A percentile compares a stretch with the other conserved stretches of the same genome.
These are phyloP conservation scores for Drosophila serrata DNA, from an alignment of 1,140 invertebrate genomes.

Conservation along the genomic window DNA sequence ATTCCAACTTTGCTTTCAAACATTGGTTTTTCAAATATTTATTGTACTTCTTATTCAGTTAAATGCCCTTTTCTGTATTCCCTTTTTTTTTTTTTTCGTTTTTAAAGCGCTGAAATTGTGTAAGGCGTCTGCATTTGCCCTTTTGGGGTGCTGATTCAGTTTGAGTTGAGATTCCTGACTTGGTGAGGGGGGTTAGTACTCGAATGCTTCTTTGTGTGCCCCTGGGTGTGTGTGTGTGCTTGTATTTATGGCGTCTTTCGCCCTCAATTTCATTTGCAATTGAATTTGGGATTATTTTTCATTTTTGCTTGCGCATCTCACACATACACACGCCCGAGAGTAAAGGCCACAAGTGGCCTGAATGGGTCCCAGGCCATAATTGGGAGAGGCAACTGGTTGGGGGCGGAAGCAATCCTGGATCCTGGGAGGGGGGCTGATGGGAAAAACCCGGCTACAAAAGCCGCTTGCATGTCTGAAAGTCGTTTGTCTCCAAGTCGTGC, in stretches of 20 bases:
- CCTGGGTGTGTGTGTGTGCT: constrained; percentile 40
- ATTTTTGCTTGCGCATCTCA: constrained; percentile 74
- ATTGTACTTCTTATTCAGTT: constrained; percentile 22
- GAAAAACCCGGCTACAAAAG: constrained; percentile 48
- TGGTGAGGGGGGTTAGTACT: constrained; percentile 22
- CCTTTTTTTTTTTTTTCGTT: constrained; percentile 14
- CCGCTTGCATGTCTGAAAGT: constrained; percentile 77
- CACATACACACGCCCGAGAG: constrained; percentile 23
- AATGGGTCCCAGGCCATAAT: constrained; percentile 61
- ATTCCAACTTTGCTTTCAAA: constrained; percentile 2
- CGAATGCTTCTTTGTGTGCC: constrained; percentile 31
- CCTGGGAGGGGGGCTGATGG: not conserved
- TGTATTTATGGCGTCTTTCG: constrained; percentile 73
- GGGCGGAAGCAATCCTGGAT: constrained; percentile 1
- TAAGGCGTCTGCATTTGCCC: constrained; percentile 57
- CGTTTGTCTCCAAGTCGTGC: constrained; percentile 68
- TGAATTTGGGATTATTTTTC: constrained; percentile 84
- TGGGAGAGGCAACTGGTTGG: constrained; percentile 8
- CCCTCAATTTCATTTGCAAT: constrained; percentile 83
- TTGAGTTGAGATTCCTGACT: constrained; percentile 28
- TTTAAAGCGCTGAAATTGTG: constrained; percentile 66
- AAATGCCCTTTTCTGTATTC: constrained; percentile 1
- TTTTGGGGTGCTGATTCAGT: constrained; percentile 55
- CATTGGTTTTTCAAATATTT: constrained; percentile 21
- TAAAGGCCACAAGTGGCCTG: constrained; percentile 75